These are phyloP conservation scores for Parapsyche elsis DNA, from an alignment of 1,140 invertebrate genomes.

Conservation along the genomic window DNA sequence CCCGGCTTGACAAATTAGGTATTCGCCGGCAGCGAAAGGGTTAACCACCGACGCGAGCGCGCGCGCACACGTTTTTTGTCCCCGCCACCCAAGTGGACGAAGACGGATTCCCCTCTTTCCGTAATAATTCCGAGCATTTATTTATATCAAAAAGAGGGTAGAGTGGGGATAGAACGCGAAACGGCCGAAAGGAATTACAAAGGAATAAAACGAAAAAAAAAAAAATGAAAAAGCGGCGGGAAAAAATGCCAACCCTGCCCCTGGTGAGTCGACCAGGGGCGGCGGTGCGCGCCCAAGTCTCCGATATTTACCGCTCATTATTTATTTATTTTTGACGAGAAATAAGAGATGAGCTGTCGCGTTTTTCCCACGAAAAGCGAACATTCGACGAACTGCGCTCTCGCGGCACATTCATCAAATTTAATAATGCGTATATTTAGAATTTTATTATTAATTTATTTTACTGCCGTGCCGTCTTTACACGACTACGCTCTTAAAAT, in stretches of 20 bases:
- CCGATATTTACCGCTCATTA: no score
- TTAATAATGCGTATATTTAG: slow-evolving; percentile 25
- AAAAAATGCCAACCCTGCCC: neutral
- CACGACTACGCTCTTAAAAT: slow-evolving; percentile 9
- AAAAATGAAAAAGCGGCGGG: neutral
- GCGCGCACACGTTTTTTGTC: slow-evolving; percentile 8
- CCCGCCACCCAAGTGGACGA: slow-evolving; percentile 53
- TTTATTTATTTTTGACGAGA: neutral
- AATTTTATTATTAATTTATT: neutral
- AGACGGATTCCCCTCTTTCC: slow-evolving; percentile 54
- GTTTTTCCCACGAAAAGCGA: neutral
- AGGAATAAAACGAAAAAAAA: slow-evolving; percentile 34
- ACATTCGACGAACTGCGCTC: neutral
- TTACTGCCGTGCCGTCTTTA: neutral
- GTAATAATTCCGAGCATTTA: slow-evolving; percentile 55
- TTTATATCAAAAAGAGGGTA: slow-evolving; percentile 49
- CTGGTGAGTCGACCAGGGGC: neutral
- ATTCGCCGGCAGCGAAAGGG: slow-evolving; percentile 25
- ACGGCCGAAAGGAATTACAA: neutral
- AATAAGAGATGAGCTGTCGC: neutral
- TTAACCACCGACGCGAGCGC: slow-evolving; percentile 22
- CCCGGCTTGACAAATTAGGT: slow-evolving; percentile 32
- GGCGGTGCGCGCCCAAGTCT: no score
- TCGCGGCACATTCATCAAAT: slow-evolving; percentile 4
- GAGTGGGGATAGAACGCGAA: slow-evolving; percentile 15